These are phyloP conservation scores for Magallana nippona DNA, from an alignment of 2,888 invertebrate genomes.

Conservation along the genomic window DNA sequence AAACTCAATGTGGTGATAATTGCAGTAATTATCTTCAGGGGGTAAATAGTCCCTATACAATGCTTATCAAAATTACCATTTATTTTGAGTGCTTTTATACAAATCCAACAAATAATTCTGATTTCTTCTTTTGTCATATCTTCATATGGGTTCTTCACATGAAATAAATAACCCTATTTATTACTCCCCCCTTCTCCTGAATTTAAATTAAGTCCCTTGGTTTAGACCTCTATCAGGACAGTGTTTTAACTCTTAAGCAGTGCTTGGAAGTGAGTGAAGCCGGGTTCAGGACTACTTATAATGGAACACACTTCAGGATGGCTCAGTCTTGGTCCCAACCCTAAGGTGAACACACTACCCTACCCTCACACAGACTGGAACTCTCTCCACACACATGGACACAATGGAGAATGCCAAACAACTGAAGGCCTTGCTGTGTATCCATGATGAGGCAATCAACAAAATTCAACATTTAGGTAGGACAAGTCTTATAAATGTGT, in stretches of 20 bases:
- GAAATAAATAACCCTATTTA: neutral
- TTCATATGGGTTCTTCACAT: neutral
- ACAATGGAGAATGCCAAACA: neutral
- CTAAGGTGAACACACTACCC: neutral
- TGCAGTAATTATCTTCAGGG: slow-evolving; percentile 6
- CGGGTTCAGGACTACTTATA: neutral
- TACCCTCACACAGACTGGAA: too few species aligned
- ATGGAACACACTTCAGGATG: neutral
- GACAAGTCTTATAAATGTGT: neutral
- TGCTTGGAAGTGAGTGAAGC: neutral
- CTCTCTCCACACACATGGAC: neutral
- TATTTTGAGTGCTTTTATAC: slow-evolving; percentile 8
- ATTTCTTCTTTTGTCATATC: neutral
- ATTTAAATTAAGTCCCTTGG: neutral
- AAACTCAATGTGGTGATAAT: slow-evolving; percentile 1
- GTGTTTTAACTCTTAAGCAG: too few species aligned
- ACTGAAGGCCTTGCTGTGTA: slow-evolving; percentile 9
- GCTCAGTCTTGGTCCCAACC: neutral
- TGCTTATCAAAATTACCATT: neutral
- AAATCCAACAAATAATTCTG: neutral
- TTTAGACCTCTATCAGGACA: too few species aligned
- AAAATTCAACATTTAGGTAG: slow-evolving; percentile 19
- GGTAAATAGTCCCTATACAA: neutral
- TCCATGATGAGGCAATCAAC: neutral
- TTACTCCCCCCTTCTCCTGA: neutral